Percentiles rank a stretch among this genome's conserved stretches.
phyloP scores from a whole-genome alignment of 2,113 vertebrate genomes.

The Oreamnos americanus region DNA sequence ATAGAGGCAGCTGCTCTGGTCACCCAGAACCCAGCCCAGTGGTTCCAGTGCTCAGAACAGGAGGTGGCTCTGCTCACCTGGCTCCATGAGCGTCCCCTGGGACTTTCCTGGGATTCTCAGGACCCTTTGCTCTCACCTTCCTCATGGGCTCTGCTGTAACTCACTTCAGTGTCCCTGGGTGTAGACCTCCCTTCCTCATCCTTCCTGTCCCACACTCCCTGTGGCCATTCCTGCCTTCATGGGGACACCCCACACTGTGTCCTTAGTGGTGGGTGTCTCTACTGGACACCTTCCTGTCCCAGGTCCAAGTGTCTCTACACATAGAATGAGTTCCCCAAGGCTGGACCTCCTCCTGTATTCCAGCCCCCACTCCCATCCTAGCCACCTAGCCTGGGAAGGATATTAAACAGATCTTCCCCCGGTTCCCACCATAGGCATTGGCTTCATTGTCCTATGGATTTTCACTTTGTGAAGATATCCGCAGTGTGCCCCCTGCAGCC shows the following conservation, averaged over 20 bases:
- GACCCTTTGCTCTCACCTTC: not conserved
- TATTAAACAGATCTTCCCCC: not conserved
- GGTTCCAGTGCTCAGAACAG: not conserved
- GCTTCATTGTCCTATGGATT: not conserved
- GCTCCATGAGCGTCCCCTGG: not conserved
- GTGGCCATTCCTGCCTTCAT: not conserved
- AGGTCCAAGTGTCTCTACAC: not conserved
- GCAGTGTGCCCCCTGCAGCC: not conserved
- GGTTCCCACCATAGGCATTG: not conserved
- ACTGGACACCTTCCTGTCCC: not conserved
- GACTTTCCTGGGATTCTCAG: not conserved
- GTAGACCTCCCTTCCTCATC: not conserved
- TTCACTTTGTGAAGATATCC: not conserved
- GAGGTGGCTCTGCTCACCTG: not conserved
- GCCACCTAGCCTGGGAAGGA: not conserved
- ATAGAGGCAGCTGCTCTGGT: not conserved
- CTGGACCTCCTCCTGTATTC: not conserved
- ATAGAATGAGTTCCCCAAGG: not conserved
- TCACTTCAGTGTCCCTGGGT: not conserved
- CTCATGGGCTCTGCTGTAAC: not conserved
- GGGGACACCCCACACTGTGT: not conserved
- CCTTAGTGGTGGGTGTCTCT: not conserved
- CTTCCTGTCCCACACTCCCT: not conserved
- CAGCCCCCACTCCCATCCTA: not conserved
- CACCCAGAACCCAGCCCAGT: not conserved